Percentiles rank a stretch among this genome's conserved stretches.
Conservation (phyloP, 2,888 invertebrate genomes). For the Cerastis leucographa region DNA sequence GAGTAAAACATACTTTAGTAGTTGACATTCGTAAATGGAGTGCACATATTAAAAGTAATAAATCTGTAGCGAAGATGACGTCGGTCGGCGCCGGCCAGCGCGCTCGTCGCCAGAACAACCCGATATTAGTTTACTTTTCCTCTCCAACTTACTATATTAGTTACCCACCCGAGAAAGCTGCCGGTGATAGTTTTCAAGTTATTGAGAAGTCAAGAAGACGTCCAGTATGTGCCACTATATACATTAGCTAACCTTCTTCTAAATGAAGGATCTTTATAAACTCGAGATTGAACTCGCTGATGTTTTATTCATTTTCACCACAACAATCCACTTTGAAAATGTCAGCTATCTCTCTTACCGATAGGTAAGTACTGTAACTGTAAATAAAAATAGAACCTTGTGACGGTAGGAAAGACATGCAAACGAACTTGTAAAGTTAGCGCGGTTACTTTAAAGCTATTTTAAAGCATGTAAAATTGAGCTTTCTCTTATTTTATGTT, state of each 20-base stretch:
- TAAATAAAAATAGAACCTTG: slow-evolving; percentile 19
- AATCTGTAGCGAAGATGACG: slow-evolving; percentile 83
- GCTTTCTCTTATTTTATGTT: slow-evolving; percentile 4
- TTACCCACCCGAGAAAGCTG: slow-evolving; percentile 85
- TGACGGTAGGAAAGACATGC: slow-evolving; percentile 12
- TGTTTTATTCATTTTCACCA: slow-evolving; percentile 52
- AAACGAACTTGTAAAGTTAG: slow-evolving; percentile 11
- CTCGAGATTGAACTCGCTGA: slow-evolving; percentile 33
- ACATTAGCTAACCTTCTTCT: slow-evolving; percentile 34
- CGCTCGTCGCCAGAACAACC: slow-evolving; percentile 82
- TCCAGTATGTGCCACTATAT: slow-evolving; percentile 63
- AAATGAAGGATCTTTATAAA: slow-evolving; percentile 50
- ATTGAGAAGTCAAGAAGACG: slow-evolving; percentile 84
- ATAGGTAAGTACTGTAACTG: slow-evolving; percentile 16
- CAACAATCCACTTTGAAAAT: slow-evolving; percentile 34
- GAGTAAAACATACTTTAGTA: slow-evolving; percentile 64
- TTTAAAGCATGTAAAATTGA: background rate
- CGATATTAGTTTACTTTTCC: slow-evolving; percentile 91
- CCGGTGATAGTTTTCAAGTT: slow-evolving; percentile 87
- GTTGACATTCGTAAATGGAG: slow-evolving; percentile 78
- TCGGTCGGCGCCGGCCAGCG: slow-evolving; percentile 67
- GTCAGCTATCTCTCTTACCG: slow-evolving; percentile 25
- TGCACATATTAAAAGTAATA: slow-evolving; percentile 88
- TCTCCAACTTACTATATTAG: slow-evolving; percentile 90
- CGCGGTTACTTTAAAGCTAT: background rate